These are phyloP conservation scores for Equus quagga DNA, from an alignment of 2,113 vertebrate species.

Conservation along the genomic window DNA sequence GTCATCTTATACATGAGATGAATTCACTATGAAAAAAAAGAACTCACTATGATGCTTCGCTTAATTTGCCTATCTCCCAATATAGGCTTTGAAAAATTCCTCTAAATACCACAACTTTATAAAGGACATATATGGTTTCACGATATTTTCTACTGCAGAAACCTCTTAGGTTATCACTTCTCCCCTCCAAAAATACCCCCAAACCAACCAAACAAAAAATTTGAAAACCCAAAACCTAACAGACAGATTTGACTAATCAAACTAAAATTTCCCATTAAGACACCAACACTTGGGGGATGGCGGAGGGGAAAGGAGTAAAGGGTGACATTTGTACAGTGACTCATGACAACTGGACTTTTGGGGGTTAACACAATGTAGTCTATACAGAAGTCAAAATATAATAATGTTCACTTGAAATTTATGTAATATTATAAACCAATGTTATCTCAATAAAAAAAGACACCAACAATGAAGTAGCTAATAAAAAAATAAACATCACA, in stretches of 20 bases:
- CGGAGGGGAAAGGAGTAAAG: too few relatives aligned
- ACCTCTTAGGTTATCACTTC: not conserved
- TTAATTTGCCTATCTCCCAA: not conserved
- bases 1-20: not conserved
- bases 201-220: not conserved
- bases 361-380: too few relatives aligned
- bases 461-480: not conserved
- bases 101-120: not conserved
- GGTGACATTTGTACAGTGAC: too few relatives aligned
- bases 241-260: not conserved
- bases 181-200: not conserved
- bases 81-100: not conserved
- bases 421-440: too few relatives aligned
- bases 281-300: not conserved
- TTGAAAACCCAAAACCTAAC: not conserved
- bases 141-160: not conserved
- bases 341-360: too few relatives aligned
- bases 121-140: not conserved
- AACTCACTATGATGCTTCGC: not conserved
- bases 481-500: not conserved
- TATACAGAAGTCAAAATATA: too few relatives aligned
- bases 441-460: not conserved
- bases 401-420: too few relatives aligned
- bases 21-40: not conserved
- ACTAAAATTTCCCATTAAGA: not conserved